Evolutionary conservation across 2,888 invertebrate genomes (phyloP).

Genomic region (Acanthoscelides obtectus): DNA sequence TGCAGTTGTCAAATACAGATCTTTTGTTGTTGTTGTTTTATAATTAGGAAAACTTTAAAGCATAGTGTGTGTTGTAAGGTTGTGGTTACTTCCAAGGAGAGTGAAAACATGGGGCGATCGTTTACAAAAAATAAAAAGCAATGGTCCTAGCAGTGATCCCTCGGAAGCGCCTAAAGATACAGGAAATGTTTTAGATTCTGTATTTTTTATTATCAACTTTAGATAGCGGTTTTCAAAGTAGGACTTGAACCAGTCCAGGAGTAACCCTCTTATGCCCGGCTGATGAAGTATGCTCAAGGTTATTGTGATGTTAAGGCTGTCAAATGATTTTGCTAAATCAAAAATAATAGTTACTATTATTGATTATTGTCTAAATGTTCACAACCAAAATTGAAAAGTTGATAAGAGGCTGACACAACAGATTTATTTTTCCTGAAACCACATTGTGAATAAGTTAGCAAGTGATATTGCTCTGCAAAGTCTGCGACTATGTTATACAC

Average conservation of each 20-base stretch:
- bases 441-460: constrained; percentile 7
- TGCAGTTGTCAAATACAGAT: no score
- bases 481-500: constrained; percentile 6
- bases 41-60: no score
- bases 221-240: neutral
- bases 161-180: no score
- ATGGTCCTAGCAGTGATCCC: no score
- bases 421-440: constrained; percentile 7
- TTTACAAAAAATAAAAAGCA: no score
- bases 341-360: constrained; percentile 4
- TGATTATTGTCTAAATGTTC: neutral
- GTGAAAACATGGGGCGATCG: no score
- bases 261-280: neutral
- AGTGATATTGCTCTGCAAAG: constrained; percentile 6
- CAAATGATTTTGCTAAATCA: constrained; percentile 9
- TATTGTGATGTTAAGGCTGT: constrained; percentile 4
- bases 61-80: no score
- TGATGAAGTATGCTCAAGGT: neutral
- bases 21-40: no score
- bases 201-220: no score
- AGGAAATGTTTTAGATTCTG: no score
- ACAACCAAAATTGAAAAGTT: neutral
- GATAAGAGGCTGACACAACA: neutral
- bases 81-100: no score
- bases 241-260: neutral